Percentiles rank a stretch among this genome's conserved stretches.
Evolutionary conservation across 2,113 vertebrate genomes (phyloP).

Genomic region (Gadus macrocephalus): DNA sequence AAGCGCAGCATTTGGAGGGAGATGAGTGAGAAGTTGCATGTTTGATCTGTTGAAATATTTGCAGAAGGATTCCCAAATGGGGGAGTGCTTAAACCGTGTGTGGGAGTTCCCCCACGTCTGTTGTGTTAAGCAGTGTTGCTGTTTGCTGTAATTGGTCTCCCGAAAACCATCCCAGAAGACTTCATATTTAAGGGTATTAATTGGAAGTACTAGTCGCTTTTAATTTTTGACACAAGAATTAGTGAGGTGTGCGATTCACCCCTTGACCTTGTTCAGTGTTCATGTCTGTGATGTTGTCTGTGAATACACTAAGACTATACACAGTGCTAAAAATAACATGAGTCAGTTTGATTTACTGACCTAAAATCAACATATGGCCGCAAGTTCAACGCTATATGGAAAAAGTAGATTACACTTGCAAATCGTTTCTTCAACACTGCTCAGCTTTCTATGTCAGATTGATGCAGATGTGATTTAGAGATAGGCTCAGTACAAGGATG

Average conservation of each 20-base stretch:
- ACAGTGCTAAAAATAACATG: background rate
- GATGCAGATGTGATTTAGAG: conserved; percentile 15
- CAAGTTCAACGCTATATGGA: background rate
- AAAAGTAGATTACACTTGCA: background rate
- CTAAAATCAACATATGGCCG: background rate
- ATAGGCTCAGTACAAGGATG: conserved; percentile 4
- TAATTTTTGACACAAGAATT: background rate
- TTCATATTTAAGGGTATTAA: conserved; percentile 11
- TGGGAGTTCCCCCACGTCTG: conserved; percentile 60
- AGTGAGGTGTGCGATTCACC: background rate
- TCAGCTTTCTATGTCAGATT: background rate
- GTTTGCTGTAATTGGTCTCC: conserved; percentile 24
- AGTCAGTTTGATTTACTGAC: background rate
- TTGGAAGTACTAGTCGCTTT: background rate
- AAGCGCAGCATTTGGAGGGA: conserved; percentile 44
- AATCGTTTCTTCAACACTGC: background rate
- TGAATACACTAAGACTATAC: background rate
- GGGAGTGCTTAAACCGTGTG: conserved; percentile 37
- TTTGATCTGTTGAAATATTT: conserved; percentile 60
- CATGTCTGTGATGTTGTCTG: background rate
- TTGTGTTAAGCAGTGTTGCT: conserved; percentile 15
- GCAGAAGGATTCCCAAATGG: conserved; percentile 50
- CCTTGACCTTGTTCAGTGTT: background rate
- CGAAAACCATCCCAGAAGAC: conserved; percentile 10
- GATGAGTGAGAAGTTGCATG: conserved; percentile 60